Percentiles rank a stretch among this genome's conserved stretches.
Conservation (phyloP, 1,140 invertebrate species). For the Colletes gigas region DNA sequence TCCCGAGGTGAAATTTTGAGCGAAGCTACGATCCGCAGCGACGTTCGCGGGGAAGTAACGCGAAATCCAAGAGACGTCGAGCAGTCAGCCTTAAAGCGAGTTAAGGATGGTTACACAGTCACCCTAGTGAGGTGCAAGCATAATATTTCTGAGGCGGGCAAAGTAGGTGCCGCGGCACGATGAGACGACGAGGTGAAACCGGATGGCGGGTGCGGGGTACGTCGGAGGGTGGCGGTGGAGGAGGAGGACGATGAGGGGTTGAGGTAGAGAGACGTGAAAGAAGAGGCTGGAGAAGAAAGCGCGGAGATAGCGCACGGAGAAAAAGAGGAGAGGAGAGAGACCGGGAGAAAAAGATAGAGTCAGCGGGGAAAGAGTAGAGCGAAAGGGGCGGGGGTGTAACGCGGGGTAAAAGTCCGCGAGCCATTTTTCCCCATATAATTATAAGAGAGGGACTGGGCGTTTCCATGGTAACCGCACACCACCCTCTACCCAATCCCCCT, state of each 20-base stretch:
- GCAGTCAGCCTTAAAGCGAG: constrained; percentile 64
- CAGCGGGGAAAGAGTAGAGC: constrained; percentile 29
- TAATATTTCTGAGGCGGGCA: constrained; percentile 73
- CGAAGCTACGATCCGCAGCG: background rate
- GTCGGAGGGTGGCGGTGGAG: background rate
- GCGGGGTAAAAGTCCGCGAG: constrained; percentile 69
- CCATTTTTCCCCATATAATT: constrained; percentile 78
- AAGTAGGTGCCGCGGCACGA: constrained; percentile 67
- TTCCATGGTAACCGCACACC: constrained; percentile 78
- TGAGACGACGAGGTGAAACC: constrained; percentile 58
- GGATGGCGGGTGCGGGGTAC: constrained; percentile 35
- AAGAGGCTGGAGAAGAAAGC: constrained; percentile 55
- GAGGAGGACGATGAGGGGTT: constrained; percentile 2
- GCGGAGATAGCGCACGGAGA: constrained; percentile 42
- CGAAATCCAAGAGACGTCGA: constrained; percentile 60
- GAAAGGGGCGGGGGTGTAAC: constrained; percentile 57
- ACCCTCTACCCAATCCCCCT: constrained; percentile 69
- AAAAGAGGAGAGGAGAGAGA: constrained; percentile 40
- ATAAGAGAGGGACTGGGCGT: constrained; percentile 78
- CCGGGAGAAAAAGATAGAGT: constrained; percentile 42
- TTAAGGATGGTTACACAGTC: constrained; percentile 67
- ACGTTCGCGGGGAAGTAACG: constrained; percentile 61
- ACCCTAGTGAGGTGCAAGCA: constrained; percentile 68
- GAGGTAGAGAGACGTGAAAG: constrained; percentile 38
- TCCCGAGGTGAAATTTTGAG: constrained; percentile 34